A percentile compares a stretch with the other conserved stretches of the same genome.
Evolutionary conservation across 2,113 vertebrate genomes (phyloP).

Genomic region (Ophiodon elongatus): DNA sequence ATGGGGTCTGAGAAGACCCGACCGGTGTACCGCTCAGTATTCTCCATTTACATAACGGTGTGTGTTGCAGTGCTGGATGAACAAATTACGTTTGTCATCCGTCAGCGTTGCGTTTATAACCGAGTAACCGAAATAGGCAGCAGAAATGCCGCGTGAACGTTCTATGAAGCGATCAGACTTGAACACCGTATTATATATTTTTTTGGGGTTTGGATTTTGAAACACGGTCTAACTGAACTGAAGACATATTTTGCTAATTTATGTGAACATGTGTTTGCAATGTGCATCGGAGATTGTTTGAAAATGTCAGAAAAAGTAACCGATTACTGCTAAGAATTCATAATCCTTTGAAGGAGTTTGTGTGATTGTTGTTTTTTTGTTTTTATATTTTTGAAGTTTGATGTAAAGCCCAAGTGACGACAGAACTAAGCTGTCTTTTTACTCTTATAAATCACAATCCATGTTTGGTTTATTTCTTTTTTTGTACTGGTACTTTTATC

Average conservation of each 20-base stretch:
- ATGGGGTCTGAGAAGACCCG: slow-evolving; percentile 24
- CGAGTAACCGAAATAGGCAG: neutral
- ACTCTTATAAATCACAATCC: slow-evolving; percentile 1
- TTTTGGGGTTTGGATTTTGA: slow-evolving; percentile 14
- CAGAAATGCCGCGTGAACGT: slow-evolving; percentile 1
- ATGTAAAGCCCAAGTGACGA: slow-evolving; percentile 25
- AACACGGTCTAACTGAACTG: neutral
- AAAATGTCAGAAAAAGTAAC: slow-evolving; percentile 23
- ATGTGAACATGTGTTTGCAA: neutral
- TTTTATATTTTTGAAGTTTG: slow-evolving; percentile 35
- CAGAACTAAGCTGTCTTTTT: slow-evolving; percentile 41
- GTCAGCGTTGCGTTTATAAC: neutral
- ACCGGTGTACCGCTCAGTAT: slow-evolving; percentile 66
- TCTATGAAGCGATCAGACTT: slow-evolving; percentile 7
- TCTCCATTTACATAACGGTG: slow-evolving; percentile 34
- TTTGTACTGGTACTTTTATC: slow-evolving; percentile 63
- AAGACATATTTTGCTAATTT: slow-evolving; percentile 7
- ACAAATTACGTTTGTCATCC: slow-evolving; percentile 23
- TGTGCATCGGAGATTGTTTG: neutral
- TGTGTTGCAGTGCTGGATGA: slow-evolving; percentile 60
- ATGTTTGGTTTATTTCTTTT: slow-evolving; percentile 16
- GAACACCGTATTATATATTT: neutral
- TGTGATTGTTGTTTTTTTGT: slow-evolving; percentile 23
- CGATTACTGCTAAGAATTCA: neutral
- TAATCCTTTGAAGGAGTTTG: slow-evolving; percentile 16